Evolutionary conservation across 2,113 vertebrate species (phyloP).

Genomic region (Erinaceus europaeus): DNA sequence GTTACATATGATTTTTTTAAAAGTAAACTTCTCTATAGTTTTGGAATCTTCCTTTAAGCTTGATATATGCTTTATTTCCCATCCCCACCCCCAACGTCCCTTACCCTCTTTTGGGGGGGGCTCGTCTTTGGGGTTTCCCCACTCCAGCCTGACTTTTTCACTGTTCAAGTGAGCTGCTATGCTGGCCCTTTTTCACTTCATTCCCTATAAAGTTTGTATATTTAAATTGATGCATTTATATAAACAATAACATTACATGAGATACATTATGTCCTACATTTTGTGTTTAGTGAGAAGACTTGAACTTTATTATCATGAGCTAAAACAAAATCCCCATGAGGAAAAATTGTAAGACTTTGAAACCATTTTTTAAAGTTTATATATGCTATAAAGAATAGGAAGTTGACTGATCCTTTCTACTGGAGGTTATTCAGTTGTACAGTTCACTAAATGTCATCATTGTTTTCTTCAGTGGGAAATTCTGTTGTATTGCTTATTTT

Average conservation of each 20-base stretch:
- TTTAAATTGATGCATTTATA: too few relatives aligned
- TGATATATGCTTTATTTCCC: too few relatives aligned
- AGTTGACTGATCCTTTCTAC: not conserved
- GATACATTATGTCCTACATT: not conserved
- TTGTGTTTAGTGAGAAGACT: not conserved
- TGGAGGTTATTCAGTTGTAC: not conserved
- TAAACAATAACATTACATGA: not conserved
- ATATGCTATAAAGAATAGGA: not conserved
- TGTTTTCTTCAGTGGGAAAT: not conserved
- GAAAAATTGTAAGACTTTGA: not conserved
- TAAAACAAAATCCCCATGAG: not conserved
- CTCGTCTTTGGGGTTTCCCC: too few relatives aligned
- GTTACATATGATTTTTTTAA: conserved; percentile 27
- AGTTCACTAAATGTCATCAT: not conserved
- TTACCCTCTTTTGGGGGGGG: too few relatives aligned
- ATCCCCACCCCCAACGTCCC: too few relatives aligned
- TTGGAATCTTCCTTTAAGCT: too few relatives aligned
- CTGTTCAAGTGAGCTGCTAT: too few relatives aligned
- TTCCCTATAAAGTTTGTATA: too few relatives aligned
- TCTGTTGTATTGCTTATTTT: not conserved
- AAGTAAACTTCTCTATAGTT: too few relatives aligned
- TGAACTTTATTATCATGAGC: not conserved
- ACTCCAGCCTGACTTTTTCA: too few relatives aligned
- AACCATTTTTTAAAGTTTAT: not conserved
- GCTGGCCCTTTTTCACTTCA: too few relatives aligned